Base-by-base conservation (phyloP, 2,888 invertebrate genomes). In the Latheticus oryzae region DNA sequence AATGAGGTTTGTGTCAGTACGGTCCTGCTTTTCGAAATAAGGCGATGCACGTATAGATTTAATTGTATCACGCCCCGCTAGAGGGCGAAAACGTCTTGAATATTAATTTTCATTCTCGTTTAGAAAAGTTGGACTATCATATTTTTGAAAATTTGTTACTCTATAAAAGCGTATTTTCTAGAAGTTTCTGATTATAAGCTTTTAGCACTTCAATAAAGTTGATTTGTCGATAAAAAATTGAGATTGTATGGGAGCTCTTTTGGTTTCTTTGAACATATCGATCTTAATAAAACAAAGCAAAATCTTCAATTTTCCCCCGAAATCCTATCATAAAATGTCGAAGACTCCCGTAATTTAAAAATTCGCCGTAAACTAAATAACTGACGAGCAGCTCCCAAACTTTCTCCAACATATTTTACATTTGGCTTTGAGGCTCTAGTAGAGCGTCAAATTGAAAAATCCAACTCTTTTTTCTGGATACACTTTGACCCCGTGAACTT, bases 51-150 rank as follows among this genome's bases (percentile, higher is more conserved):
- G 74, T 74, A 67, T 71, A 70, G 65, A 63, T 73, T 73, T 74
- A 74, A 74, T 74, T 73, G 73, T 73, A 74, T 74, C 74, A 74
- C 73, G 73, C 69, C 63, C 60, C 64, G 58, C 64, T 63, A 59
- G 66, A 61, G 62, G 57, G 51, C 43, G 51, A 8, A 23, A 35
- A 21, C 38, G 52, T 45, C 47, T 38, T 58, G 58, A 58, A 58
- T 58, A 47, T 52, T 58, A 58, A 58, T 51, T 35, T n/a, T n/a
- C n/a, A n/a, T n/a, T n/a, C n/a, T n/a, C n/a, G n/a, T n/a, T n/a
- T n/a, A n/a, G n/a, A n/a, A n/a, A n/a, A n/a, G n/a, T n/a, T n/a
- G n/a, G n/a, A n/a, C n/a, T n/a, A n/a, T n/a, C n/a, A n/a, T n/a
- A n/a, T n/a, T n/a, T n/a, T n/a, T n/a, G n/a, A n/a, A n/a, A n/a